Conservation (phyloP, 1,140 invertebrate genomes). For the Drosophila parabipectinata region DNA sequence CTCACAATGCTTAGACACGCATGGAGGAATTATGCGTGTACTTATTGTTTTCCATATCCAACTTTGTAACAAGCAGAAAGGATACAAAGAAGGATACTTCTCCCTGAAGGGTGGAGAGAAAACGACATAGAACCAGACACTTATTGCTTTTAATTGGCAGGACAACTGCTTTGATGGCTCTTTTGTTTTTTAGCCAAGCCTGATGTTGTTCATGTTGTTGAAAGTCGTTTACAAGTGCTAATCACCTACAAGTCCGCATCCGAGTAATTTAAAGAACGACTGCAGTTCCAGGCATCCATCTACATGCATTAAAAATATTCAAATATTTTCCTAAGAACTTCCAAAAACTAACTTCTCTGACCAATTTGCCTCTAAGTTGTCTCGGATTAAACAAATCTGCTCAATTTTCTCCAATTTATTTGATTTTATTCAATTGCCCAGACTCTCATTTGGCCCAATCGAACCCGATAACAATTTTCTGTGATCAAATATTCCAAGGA, state of each 20-base stretch:
- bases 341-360: not conserved
- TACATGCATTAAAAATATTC: not conserved
- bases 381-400: not conserved
- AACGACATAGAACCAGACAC: conserved; percentile 13
- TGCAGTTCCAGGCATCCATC: not conserved
- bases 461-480: conserved; percentile 25
- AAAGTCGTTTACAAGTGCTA: conserved; percentile 11
- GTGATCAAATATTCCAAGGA: conserved; percentile 58
- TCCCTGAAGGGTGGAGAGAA: not conserved
- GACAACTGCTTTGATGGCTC: conserved; percentile 44
- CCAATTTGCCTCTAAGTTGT: not conserved
- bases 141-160: conserved; percentile 66
- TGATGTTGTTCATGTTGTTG: conserved; percentile 13
- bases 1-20: conserved; percentile 38
- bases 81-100: conserved; percentile 3
- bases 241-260: not conserved
- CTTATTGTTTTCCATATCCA: conserved; percentile 19
- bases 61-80: conserved; percentile 9
- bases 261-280: not conserved
- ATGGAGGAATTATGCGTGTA: conserved; percentile 10
- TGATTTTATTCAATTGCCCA: conserved; percentile 25
- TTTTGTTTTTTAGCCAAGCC: not conserved
- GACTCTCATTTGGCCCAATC: conserved; percentile 2
- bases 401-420: conserved; percentile 18
- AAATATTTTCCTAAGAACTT: not conserved